A percentile compares a stretch with the other conserved stretches of the same genome.
Conservation (phyloP, 2,113 vertebrate species). For the Actenoides hombroni region DNA sequence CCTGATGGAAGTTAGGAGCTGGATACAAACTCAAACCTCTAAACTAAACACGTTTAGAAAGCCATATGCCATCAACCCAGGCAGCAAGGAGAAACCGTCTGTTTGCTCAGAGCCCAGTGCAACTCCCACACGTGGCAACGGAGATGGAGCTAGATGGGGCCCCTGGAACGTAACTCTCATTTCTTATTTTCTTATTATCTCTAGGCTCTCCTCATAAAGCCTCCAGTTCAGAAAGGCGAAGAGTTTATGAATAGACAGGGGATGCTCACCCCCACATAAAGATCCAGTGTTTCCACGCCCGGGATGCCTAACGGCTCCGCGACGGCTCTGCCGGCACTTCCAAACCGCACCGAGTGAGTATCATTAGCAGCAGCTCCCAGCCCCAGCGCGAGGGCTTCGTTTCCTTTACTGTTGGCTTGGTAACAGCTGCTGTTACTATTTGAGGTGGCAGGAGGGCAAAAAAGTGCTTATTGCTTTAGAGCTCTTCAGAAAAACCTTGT, state of each 20-base stretch:
- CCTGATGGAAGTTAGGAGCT: slow-evolving; percentile 36
- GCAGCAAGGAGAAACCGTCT: slow-evolving; percentile 21
- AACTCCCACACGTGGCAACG: background rate
- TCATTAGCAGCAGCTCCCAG: background rate
- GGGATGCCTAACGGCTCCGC: background rate
- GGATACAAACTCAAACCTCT: background rate
- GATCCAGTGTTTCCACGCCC: background rate
- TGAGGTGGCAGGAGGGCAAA: slow-evolving; percentile 54
- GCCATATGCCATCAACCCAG: background rate
- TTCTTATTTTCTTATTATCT: background rate
- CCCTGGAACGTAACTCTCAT: background rate
- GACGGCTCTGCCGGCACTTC: background rate
- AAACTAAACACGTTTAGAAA: slow-evolving; percentile 22
- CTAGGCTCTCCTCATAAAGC: background rate
- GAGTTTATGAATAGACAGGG: background rate
- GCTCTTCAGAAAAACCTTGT: slow-evolving; percentile 31
- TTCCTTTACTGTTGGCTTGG: slow-evolving; percentile 61
- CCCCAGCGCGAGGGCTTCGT: background rate
- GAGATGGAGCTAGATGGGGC: background rate
- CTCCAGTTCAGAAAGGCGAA: background rate
- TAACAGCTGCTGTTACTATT: slow-evolving; percentile 49
- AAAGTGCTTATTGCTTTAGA: slow-evolving; percentile 28
- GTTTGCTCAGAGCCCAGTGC: background rate
- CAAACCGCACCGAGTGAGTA: background rate
- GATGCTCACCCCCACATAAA: background rate